phyloP scores from a whole-genome alignment of 2,797 vertebrate genomes.

The Staurois parvus region DNA sequence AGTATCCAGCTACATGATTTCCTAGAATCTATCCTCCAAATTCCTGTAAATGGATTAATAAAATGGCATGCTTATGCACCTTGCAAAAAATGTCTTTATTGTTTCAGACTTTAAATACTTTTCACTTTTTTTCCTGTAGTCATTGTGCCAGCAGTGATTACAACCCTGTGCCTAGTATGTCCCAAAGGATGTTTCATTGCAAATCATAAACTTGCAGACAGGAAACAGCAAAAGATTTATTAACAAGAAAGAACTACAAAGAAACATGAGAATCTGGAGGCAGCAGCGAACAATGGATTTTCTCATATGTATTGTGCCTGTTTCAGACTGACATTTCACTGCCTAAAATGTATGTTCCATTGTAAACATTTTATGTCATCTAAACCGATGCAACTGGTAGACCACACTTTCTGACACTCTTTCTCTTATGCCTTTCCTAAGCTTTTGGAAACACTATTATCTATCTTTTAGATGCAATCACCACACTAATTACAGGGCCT shows the following conservation, averaged over 20 bases:
- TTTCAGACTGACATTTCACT: slow-evolving; percentile 2
- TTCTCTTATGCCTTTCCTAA: too few species aligned
- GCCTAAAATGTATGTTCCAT: too few species aligned
- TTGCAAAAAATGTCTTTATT: not conserved
- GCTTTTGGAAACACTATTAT: too few species aligned
- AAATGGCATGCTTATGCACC: not conserved
- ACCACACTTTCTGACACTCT: too few species aligned
- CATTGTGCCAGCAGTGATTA: slow-evolving; percentile 12
- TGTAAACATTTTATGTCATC: too few species aligned
- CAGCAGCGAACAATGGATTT: not conserved
- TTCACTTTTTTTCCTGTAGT: not conserved
- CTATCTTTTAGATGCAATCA: too few species aligned
- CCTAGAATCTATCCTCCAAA: too few species aligned
- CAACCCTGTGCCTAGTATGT: slow-evolving; percentile 1
- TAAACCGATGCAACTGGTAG: too few species aligned
- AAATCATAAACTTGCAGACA: not conserved
- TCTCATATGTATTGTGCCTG: slow-evolving; percentile 2
- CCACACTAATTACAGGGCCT: too few species aligned
- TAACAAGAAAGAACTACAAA: slow-evolving; percentile 21
- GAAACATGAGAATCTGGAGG: not conserved
- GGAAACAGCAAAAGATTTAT: slow-evolving; percentile 12
- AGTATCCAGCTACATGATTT: too few species aligned
- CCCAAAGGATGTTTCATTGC: slow-evolving; percentile 29
- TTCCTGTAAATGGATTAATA: not conserved
- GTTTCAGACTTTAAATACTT: not conserved